Evolutionary conservation across 2,797 vertebrate species (phyloP).

Genomic region (Choloepus didactylus): DNA sequence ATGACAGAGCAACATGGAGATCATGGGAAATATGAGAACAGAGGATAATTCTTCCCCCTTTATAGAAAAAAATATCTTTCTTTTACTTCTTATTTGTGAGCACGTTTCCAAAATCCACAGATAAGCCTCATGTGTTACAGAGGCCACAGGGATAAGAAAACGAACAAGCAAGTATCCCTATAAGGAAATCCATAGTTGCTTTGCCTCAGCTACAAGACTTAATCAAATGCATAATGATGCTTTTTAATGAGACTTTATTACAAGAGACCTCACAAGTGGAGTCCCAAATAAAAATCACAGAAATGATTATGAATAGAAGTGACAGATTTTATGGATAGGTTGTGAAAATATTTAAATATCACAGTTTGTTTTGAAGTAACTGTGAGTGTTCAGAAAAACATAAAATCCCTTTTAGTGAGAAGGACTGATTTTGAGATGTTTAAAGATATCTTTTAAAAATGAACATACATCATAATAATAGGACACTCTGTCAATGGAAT

Average conservation of each 20-base stretch:
- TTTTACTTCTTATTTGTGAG: not conserved
- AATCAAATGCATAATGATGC: conserved; percentile 1
- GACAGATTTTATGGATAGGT: conserved; percentile 77
- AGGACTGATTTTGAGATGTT: conserved; percentile 59
- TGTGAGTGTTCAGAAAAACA: conserved; percentile 73
- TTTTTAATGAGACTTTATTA: conserved; percentile 73
- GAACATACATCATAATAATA: conserved; percentile 56
- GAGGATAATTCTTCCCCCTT: not conserved
- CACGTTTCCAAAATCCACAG: not conserved
- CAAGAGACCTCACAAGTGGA: conserved; percentile 61
- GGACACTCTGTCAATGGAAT: not conserved
- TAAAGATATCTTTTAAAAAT: conserved; percentile 70
- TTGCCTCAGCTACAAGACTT: not conserved
- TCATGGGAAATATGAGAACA: not conserved
- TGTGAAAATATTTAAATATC: conserved; percentile 81
- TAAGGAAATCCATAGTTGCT: not conserved
- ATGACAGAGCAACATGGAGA: not conserved
- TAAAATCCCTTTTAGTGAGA: conserved; percentile 66
- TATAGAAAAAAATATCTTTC: not conserved
- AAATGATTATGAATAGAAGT: conserved; percentile 59
- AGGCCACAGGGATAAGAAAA: not conserved
- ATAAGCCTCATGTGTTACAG: not conserved
- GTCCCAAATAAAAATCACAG: not conserved
- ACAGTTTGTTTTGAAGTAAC: conserved; percentile 77
- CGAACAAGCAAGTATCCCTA: not conserved